Base-by-base conservation (phyloP, 2,888 invertebrate species). In the Helleia helle region DNA sequence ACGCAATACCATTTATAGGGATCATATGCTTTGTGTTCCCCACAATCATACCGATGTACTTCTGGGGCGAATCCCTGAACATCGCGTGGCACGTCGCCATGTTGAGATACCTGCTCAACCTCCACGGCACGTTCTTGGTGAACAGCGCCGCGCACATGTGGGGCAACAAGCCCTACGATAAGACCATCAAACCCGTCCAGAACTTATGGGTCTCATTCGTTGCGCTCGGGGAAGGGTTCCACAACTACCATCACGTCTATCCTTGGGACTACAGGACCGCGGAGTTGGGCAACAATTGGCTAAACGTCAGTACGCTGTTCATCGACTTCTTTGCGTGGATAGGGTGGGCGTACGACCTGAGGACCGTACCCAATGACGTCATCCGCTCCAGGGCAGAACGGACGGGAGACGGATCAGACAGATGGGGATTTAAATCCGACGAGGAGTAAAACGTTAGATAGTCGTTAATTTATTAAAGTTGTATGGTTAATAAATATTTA, bases 121-220 rank as follows among this genome's bases (percentile, higher is more conserved):
- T 90, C 8, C 87, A 91, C 64, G 39, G 4, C 1, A 58, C 59
- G 5, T 91, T 89, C 87, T 65, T 87, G 11, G 88, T 90, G 9
- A 91, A 90, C 71, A 89, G 88, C 51, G 86, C 86, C 7, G 90
- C 90, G 5, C 90, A 90, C 58, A 53, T 73, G 14, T 76, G 70
- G 62, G 84, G 84, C 1, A 63, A 63, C 42, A 74, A 67, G 36
- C 81, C 84, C 3, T 84, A 84, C 46, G 77, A 90, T 40, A 64
- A 58, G 46, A 49, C 42, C 26, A 62, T 71, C 1, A 36, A 49
- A 7, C 55, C 72, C 0, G 46, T 46, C 1, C 59, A 71, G 42
- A 62, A 52, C 17, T 44, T 52, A 0, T 4, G 50, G 0, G 63
- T 65, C 0, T 57, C 66, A 0, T 17, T 70, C 0, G 36, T 53